These are phyloP conservation scores for Limnephilus auricula DNA, from an alignment of 2,888 invertebrate species.

Conservation along the genomic window DNA sequence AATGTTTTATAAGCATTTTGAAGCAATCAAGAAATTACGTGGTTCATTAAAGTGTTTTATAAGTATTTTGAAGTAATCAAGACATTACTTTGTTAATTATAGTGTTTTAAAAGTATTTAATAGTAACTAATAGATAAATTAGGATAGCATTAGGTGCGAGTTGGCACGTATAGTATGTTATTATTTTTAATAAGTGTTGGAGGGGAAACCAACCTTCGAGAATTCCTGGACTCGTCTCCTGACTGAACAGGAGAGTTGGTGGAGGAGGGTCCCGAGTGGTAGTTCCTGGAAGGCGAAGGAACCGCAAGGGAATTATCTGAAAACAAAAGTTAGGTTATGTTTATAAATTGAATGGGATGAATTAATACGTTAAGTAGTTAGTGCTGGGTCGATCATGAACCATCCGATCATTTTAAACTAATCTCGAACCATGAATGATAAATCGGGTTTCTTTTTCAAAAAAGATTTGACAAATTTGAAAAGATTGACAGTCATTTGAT, in stretches of 20 bases:
- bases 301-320: conserved; percentile 76
- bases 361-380: no score
- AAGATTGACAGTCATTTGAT: no score
- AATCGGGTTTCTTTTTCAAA: no score
- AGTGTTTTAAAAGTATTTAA: not conserved
- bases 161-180: not conserved
- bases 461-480: no score
- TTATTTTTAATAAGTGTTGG: not conserved
- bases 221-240: conserved; percentile 77
- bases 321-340: not conserved
- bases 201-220: conserved; percentile 71
- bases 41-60: not conserved
- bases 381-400: no score
- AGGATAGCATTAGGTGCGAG: not conserved
- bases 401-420: no score
- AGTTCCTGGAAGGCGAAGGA: conserved; percentile 73
- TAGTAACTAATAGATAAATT: not conserved
- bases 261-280: conserved; percentile 72
- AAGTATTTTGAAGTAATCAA: not conserved
- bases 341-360: no score
- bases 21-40: no score
- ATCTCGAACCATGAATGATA: no score
- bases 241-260: conserved; percentile 75
- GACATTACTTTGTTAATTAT: no score
- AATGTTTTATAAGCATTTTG: not conserved